These are phyloP conservation scores for Pongo abelii DNA, from an alignment of 2,113 vertebrate genomes.

Conservation along the genomic window DNA sequence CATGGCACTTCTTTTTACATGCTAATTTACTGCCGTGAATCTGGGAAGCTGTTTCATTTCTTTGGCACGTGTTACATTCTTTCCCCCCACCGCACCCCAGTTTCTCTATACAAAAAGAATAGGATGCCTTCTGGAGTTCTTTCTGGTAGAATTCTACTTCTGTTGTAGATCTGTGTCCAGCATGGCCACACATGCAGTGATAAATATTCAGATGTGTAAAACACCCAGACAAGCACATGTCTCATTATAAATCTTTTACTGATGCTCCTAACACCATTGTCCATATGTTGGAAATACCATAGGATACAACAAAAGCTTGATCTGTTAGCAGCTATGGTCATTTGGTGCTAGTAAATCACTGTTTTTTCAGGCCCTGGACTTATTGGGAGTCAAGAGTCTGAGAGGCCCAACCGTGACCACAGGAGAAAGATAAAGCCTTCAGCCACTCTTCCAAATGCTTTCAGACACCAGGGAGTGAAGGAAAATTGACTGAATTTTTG, in stretches of 20 bases:
- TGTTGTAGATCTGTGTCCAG: neutral
- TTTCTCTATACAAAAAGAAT: neutral
- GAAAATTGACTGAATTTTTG: constrained; percentile 13
- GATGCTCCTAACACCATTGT: neutral
- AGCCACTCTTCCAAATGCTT: neutral
- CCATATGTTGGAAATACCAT: neutral
- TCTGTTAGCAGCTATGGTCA: neutral
- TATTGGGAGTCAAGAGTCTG: neutral
- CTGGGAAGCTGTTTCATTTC: neutral
- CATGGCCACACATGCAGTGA: neutral
- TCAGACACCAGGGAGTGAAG: neutral
- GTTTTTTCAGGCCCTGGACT: neutral
- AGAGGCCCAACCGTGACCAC: neutral
- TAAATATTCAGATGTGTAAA: neutral
- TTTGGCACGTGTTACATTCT: neutral
- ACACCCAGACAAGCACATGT: rapidly evolving
- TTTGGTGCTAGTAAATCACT: neutral
- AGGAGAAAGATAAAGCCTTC: neutral
- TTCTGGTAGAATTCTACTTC: neutral
- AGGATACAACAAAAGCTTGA: neutral
- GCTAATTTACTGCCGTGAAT: neutral
- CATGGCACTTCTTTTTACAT: neutral
- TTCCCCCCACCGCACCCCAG: neutral
- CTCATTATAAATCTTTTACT: neutral
- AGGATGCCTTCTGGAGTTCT: neutral